Evolutionary conservation across 2,113 vertebrate species (phyloP), one percentile per base, ranked within the genome.

Genomic region (Mesoclemmys tuberculata): DNA sequence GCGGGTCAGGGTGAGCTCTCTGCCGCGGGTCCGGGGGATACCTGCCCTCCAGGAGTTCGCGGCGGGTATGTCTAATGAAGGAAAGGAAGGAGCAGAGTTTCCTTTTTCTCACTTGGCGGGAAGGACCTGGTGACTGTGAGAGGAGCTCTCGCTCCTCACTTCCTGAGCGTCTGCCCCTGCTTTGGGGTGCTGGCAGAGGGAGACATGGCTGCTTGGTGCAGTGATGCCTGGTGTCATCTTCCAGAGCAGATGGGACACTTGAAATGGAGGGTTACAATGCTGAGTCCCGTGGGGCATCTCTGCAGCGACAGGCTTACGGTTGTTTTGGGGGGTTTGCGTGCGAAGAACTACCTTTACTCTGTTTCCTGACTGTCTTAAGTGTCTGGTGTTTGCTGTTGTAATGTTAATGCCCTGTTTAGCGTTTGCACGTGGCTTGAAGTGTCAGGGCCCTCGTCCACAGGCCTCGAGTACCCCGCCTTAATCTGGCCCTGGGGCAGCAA

Each of bases 361-460:
- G 18, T 26, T 94, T 89, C 21, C 24, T 38, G 35, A 38, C 2
- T 46, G 38, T 81, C 1, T 38, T 58, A 89, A n/a, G 12, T 75
- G 52, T 81, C n/a, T 49, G 77, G 87, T 58, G 29, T 85, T 87
- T 64, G 86, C 87, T 27, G 90, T 92, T 27, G 90, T 84, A 93
- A 81, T 0, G 0, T 55, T 19, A 5, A 0, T 0, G 10, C 51
- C 88, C n/a, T 90, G 19, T 77, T 55, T 74, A 18, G 35, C 35
- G 61, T 61, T 61, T 61, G 56, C 56, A 31, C 27, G 2, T 64
- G 27, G 56, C 27, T 29, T 6, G 27, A 61, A 27, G 29, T 1
- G 5, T 29, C 5, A 12, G 58, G 31, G 6, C 58, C 31, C 58
- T 35, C 29, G 3, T 13, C 29, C 58, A 35, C 3, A 6, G 31